phyloP scores from a whole-genome alignment of 2,113 vertebrate species.

The Tonatia bakeri region DNA sequence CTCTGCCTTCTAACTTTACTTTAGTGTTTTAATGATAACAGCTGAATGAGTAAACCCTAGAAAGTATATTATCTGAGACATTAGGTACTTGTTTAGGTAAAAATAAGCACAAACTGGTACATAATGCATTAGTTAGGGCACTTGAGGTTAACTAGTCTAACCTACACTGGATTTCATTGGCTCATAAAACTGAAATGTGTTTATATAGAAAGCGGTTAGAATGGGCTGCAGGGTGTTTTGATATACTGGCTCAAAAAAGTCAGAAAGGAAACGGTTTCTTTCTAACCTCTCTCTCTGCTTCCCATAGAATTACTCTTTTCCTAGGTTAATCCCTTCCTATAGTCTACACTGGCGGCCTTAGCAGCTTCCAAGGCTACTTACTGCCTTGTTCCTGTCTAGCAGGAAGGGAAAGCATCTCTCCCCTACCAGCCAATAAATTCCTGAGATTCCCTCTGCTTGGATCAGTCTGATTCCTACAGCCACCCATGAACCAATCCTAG shows the following conservation, averaged over 20 bases:
- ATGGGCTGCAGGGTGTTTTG: neutral
- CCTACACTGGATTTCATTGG: neutral
- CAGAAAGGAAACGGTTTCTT: conserved; percentile 6
- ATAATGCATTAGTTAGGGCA: neutral
- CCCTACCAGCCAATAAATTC: neutral
- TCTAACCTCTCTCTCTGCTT: neutral
- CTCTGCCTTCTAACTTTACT: neutral
- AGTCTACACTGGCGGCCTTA: neutral
- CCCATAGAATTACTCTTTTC: neutral
- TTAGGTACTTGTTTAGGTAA: neutral
- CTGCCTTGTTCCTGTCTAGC: neutral
- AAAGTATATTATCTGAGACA: neutral
- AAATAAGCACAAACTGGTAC: neutral
- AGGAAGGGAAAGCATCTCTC: neutral
- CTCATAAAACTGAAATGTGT: neutral
- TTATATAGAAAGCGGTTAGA: neutral
- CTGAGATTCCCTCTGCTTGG: neutral
- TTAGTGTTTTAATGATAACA: neutral
- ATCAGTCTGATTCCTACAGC: neutral
- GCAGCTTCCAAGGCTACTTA: neutral
- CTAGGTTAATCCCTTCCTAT: neutral
- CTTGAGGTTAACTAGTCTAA: neutral
- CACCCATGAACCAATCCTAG: neutral
- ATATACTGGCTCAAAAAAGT: neutral
- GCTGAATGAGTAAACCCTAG: neutral